Evolutionary conservation across 2,797 vertebrate genomes (phyloP).

Genomic region (Dromococcyx pavoninus): DNA sequence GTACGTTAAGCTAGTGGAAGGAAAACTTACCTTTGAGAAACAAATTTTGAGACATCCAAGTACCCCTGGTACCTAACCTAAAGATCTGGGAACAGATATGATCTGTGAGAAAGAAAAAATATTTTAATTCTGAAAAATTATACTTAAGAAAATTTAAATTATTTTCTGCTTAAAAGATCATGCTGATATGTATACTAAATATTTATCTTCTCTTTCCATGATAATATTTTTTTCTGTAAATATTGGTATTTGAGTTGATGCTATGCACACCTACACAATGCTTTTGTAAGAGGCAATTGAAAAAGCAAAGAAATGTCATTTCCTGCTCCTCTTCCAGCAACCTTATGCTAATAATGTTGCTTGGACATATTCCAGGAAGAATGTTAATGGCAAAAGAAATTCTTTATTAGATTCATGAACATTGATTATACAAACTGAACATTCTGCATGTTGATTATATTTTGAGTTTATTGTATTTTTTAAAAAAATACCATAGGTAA

Average conservation of each 20-base stretch:
- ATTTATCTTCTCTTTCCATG: neutral
- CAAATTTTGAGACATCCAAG: neutral
- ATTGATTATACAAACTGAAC: no score
- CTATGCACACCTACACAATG: neutral
- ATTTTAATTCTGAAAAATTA: neutral
- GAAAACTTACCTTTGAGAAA: neutral
- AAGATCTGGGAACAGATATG: neutral
- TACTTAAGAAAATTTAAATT: neutral
- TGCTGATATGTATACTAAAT: neutral
- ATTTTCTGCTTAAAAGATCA: neutral
- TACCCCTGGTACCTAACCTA: neutral
- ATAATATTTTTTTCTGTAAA: conserved; percentile 24
- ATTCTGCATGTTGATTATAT: no score
- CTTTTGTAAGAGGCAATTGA: conserved; percentile 33
- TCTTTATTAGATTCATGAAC: conserved; percentile 1
- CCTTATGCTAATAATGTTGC: conserved; percentile 6
- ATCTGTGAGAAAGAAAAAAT: neutral
- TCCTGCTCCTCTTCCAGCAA: conserved; percentile 16
- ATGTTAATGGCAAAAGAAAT: conserved; percentile 16
- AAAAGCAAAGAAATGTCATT: conserved; percentile 28
- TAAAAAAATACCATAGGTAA: no score
- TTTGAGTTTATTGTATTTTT: no score
- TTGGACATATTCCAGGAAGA: conserved; percentile 42
- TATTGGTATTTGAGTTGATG: neutral
- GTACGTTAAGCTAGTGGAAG: neutral